Evolutionary conservation across 2,797 vertebrate genomes (phyloP), one percentile per base, ranked within the genome.

Genomic region (Dendrocincla tyrannina): DNA sequence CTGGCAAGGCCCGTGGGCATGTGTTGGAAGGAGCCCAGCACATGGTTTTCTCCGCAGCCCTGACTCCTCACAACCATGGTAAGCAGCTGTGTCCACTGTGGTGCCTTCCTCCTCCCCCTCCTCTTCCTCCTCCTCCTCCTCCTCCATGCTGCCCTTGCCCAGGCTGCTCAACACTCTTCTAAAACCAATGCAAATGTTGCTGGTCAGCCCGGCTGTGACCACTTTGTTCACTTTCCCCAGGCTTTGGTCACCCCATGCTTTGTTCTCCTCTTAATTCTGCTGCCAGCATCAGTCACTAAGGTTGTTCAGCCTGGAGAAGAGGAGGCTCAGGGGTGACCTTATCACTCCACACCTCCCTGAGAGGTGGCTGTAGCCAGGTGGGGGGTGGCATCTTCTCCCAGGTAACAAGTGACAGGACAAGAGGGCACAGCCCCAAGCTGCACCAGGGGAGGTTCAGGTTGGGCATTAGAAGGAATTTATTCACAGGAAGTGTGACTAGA

Each of bases 101-200:
- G 16, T 2, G 14, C 17, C 42, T 13, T 53, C 17, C 28, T 32
- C 17, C 28, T 30, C 11, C 17, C 18, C 11, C 28, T 11, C 25
- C 23, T 33, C 15, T 25, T 35, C 17, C 27, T 37, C 22, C 42
- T 28, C 25, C 20, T 30, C 55, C 10, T 28, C 7, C 5, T 50
- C 23, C 20, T 8, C 44, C 55, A 5, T 1, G 3, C 8, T 3
- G 11, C 10, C 32, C 39, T 39, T 35, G 42, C 13, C 53, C 27
- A 5, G 4, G 24, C 28, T 2, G 1, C 59, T 25, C 41, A 11
- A 39, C 0, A 3, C 32, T 41, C 37, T 1, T 59, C 49, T 7
- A 7, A 18, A 37, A 14, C n/a, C 18, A 11, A 1, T 0, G 0
- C 30, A 1, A 19, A 27, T 0, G 5, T 1, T 2, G 4, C 33